These are phyloP conservation scores for Ligdia adustata DNA, from an alignment of 2,888 invertebrate species.

Conservation along the genomic window DNA sequence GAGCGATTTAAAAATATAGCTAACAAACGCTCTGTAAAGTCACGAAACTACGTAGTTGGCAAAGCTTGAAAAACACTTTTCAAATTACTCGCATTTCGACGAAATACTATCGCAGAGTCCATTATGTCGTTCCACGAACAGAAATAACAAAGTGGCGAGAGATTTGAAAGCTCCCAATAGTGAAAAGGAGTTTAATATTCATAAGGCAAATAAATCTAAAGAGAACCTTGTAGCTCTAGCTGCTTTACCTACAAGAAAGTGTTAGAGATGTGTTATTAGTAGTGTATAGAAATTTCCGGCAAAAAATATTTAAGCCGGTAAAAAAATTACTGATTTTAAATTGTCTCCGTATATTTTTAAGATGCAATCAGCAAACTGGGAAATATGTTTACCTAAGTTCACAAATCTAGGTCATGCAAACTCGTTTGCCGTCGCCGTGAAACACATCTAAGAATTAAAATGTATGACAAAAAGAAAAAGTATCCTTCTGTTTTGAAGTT, in stretches of 20 bases:
- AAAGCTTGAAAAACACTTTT: constrained; percentile 24
- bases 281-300: too few relatives aligned
- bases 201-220: constrained; percentile 59
- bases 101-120: constrained; percentile 50
- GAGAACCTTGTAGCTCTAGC: constrained; percentile 16
- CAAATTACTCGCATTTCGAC: constrained; percentile 37
- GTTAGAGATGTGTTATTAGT: constrained; percentile 1
- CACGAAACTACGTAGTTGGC: background rate
- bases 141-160: constrained; percentile 60
- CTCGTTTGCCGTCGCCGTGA: too few relatives aligned
- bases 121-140: constrained; percentile 49
- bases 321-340: too few relatives aligned
- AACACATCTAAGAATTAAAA: too few relatives aligned
- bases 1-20: too few relatives aligned
- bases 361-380: too few relatives aligned
- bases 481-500: too few relatives aligned
- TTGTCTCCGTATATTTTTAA: too few relatives aligned
- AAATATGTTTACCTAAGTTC: too few relatives aligned
- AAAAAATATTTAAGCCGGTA: too few relatives aligned
- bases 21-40: background rate
- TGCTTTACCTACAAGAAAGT: background rate
- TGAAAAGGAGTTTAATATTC: constrained; percentile 60
- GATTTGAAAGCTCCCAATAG: constrained; percentile 61
- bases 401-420: too few relatives aligned
- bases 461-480: too few relatives aligned